These are phyloP conservation scores for Venturia canescens DNA, from an alignment of 1,140 invertebrate genomes.

Conservation along the genomic window DNA sequence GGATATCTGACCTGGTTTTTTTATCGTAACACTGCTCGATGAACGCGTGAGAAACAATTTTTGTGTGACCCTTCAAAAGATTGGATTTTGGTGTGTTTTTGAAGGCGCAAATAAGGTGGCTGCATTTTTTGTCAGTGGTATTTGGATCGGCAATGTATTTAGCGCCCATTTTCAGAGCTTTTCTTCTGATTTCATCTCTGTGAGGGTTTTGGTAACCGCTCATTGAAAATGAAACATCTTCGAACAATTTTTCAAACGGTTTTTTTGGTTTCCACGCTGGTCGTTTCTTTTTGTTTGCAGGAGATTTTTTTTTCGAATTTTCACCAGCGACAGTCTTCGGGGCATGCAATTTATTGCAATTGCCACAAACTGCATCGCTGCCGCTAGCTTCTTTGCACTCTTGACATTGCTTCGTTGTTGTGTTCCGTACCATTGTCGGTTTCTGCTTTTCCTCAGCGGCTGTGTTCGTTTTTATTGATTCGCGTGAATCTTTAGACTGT, in stretches of 20 bases:
- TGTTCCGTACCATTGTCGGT: neutral
- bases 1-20: conserved; percentile 66
- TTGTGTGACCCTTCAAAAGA: conserved; percentile 65
- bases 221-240: conserved; percentile 68
- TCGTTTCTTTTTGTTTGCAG: conserved; percentile 37
- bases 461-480: conserved; percentile 3
- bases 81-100: conserved; percentile 74
- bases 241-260: conserved; percentile 69
- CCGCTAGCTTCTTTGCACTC: conserved; percentile 39
- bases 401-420: conserved; percentile 1
- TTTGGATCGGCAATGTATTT: conserved; percentile 72
- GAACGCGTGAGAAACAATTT: conserved; percentile 70
- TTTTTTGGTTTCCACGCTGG: conserved; percentile 54
- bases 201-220: conserved; percentile 75
- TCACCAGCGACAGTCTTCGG: too few species aligned
- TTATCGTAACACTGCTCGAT: conserved; percentile 72
- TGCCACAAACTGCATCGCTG: conserved; percentile 60
- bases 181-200: conserved; percentile 70
- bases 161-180: conserved; percentile 73
- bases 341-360: conserved; percentile 58
- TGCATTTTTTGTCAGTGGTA: conserved; percentile 68
- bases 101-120: conserved; percentile 74
- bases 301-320: conserved; percentile 36
- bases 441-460: conserved; percentile 3
- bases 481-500: neutral